Base-by-base conservation (phyloP, 2,797 vertebrate species). In the Myotis daubentonii region DNA sequence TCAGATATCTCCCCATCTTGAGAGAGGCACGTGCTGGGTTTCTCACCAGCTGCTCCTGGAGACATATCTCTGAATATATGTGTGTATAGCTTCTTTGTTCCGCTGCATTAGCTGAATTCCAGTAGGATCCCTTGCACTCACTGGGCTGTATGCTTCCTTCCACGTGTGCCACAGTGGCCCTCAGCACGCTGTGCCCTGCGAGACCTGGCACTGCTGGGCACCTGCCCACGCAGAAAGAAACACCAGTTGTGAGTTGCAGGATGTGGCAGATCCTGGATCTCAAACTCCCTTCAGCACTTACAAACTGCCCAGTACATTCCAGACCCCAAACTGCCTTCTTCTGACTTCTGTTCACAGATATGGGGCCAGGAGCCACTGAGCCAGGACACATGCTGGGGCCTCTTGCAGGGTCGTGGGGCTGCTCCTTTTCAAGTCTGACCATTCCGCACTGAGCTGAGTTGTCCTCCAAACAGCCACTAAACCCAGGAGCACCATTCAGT, bases 161-260 rank as follows among this genome's bases (percentile, higher is more conserved):
- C 8, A 49, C 23, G 5, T 36, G 20, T 36, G 71, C 25, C 8
- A 16, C 4, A 55, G 22, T 33, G 8, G 51, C 38, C 25, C 13
- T 62, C 41, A 28, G 33, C 3, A 25, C 7, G 6, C 7, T 0
- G 1, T 41, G 19, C 9, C 20, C n/a, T 7, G 38, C 3, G 5
- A 68, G 51, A 76, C 7, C 51, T 6, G 0, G 53, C 28, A 72
- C 44, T 1, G 3, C 4, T 1, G 13, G 41, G 13, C 3, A 25
- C 25, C 13, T 25, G 19, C 28, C 5, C 22, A 33, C 3, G 16
- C 74, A 62, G 28, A 20, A 33, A 23, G 20, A 71, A 38, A 25
- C 9, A 11, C 1, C 13, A 17, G 16, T 6, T 80, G 66, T 72
- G 20, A 80, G 16, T 28, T 62, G 44, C 41, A 65, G 33, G 36